Conservation (phyloP, 2,113 vertebrate genomes). For the Pseudorasbora parva region DNA sequence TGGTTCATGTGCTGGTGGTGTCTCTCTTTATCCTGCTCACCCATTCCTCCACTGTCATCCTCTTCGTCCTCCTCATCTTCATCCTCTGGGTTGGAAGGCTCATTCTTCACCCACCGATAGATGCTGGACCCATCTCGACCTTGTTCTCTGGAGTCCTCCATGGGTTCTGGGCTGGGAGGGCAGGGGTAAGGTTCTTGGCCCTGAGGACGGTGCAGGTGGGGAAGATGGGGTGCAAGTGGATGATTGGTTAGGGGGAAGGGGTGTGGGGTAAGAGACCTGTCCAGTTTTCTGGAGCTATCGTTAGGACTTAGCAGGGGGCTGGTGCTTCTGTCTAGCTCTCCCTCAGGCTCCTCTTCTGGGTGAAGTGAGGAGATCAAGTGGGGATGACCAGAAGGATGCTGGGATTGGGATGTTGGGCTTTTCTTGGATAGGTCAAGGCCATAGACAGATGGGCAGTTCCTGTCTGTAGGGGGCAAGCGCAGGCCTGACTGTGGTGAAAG, state of each 20-base stretch:
- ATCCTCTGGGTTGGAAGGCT: constrained; percentile 84
- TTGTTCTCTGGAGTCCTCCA: constrained; percentile 77
- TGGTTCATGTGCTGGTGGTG: constrained; percentile 68
- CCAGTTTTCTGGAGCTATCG: constrained; percentile 76
- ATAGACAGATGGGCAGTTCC: constrained; percentile 90
- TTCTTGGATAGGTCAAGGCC: constrained; percentile 97
- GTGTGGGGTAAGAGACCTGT: constrained; percentile 70
- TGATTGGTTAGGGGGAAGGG: constrained; percentile 75
- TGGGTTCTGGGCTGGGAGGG: constrained; percentile 78
- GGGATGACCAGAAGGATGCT: constrained; percentile 72
- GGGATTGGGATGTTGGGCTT: constrained; percentile 83
- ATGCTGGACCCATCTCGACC: constrained; percentile 72
- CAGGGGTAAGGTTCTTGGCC: constrained; percentile 73
- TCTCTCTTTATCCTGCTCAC: constrained; percentile 65
- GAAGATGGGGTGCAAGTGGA: constrained; percentile 73
- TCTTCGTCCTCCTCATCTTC: constrained; percentile 84
- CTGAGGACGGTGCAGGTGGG: constrained; percentile 73
- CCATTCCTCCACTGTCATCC: constrained; percentile 83
- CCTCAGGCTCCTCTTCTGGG: constrained; percentile 74
- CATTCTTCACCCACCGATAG: constrained; percentile 97
- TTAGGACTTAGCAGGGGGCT: constrained; percentile 78
- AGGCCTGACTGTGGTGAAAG: constrained; percentile 75
- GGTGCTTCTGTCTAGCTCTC: constrained; percentile 76
- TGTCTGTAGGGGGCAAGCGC: constrained; percentile 74
- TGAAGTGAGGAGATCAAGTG: constrained; percentile 73